Evolutionary conservation across 2,797 vertebrate genomes (phyloP).

Genomic region (Esox lucius): DNA sequence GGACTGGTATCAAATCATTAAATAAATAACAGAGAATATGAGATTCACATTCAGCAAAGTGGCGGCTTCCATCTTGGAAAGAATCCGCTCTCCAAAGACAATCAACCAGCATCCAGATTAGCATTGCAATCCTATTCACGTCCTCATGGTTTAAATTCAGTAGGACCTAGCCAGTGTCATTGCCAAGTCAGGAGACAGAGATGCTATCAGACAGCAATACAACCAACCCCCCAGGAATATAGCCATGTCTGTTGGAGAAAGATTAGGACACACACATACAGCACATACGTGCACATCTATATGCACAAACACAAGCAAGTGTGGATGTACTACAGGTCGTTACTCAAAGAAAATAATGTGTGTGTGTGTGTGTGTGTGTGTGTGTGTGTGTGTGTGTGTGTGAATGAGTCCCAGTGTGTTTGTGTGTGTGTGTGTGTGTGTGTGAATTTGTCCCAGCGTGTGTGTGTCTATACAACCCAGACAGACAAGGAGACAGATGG

Average conservation of each 20-base stretch:
- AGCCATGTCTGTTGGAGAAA: conserved; percentile 8
- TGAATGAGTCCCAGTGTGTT: too few species aligned
- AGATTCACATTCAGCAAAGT: conserved; percentile 58
- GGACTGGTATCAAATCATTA: not conserved
- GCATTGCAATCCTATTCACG: conserved; percentile 45
- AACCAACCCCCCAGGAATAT: conserved; percentile 29
- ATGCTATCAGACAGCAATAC: conserved; percentile 52
- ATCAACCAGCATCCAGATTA: conserved; percentile 75
- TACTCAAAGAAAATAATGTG: not conserved
- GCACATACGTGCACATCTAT: not conserved
- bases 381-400: too few species aligned
- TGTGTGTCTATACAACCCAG: not conserved
- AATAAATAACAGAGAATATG: conserved; percentile 14
- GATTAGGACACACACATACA: not conserved
- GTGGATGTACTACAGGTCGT: not conserved
- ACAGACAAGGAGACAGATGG: conserved; percentile 18
- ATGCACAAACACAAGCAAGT: not conserved
- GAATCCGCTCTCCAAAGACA: conserved; percentile 69
- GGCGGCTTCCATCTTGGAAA: conserved; percentile 45
- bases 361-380: not conserved
- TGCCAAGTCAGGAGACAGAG: conserved; percentile 54
- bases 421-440: too few species aligned
- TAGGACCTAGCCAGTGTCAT: conserved; percentile 25
- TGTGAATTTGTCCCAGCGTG: not conserved
- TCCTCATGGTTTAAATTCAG: not conserved